Evolutionary conservation across 2,888 invertebrate genomes (phyloP), one percentile per base, ranked within the genome.

Genomic region (Thelaira solivaga): DNA sequence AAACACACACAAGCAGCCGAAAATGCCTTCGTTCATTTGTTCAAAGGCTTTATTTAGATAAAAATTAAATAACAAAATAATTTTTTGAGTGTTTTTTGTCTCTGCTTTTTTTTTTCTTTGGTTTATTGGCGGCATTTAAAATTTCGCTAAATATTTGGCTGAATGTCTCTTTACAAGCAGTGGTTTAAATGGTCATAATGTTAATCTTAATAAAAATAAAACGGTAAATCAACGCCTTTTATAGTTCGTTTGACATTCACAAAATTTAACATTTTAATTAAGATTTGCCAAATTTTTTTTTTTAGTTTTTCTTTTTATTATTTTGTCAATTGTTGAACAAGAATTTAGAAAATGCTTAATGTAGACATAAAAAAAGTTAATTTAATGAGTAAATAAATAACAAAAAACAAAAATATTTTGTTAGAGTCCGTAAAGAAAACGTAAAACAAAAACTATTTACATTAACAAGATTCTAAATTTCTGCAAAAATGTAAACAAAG

Each of bases 181-280:
- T 61, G 29, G 49, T 53, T 39, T 31, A 53, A 59, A 64, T 62
- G 47, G 41, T 76, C 39, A 36, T 71, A 62, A 47, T 51, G 49
- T 47, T 49, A 73, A 57, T 41, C 49, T 55, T 72, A 78, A 78
- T 78, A 65, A 74, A 77, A 73, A 77, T 74, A 74, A 74, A 78
- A 78, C 78, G 74, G 78, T 78, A 78, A 78, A 78, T 74, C 74
- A 71, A 74, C 78, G 74, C 78, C 78, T 78, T 78, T 64, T 78
- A 78, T 65, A 65, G 78, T 47, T 47, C 41, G 26, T 74, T 78
- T 74, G 78, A 71, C 78, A 78, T 74, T 74, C 55, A 43, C 34
- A 22, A 34, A 69, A 53, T 78, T 65, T 41, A 78, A 78, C 78
- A 65, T 78, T 74, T 78, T 78, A 78, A 78, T 78, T 78, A 78